phyloP scores from a whole-genome alignment of 2,888 invertebrate species.

The Cataglyphis livida region DNA sequence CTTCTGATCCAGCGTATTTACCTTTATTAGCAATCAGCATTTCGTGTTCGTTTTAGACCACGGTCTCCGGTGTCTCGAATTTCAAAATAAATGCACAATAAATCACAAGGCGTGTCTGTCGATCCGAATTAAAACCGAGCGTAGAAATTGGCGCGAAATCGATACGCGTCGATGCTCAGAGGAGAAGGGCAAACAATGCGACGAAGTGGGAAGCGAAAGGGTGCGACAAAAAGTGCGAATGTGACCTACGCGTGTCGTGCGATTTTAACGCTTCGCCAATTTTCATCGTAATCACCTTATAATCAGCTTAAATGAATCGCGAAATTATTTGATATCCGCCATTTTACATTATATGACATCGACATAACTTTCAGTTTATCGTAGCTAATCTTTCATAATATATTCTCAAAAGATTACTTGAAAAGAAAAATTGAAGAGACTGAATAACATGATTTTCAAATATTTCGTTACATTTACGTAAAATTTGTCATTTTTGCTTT shows the following conservation, averaged over 20 bases:
- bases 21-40: slow-evolving; percentile 57
- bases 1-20: slow-evolving; percentile 29
- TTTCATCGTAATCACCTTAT: slow-evolving; percentile 45
- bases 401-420: neutral
- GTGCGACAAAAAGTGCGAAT: slow-evolving; percentile 39
- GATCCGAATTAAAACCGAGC: slow-evolving; percentile 73
- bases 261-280: slow-evolving; percentile 62
- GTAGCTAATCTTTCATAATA: neutral
- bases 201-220: neutral
- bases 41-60: slow-evolving; percentile 51
- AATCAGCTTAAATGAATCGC: slow-evolving; percentile 22
- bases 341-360: neutral
- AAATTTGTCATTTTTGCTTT: neutral
- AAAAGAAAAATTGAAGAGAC: neutral
- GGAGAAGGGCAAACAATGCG: slow-evolving; percentile 46
- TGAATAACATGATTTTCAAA: neutral
- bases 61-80: slow-evolving; percentile 69
- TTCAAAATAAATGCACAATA: slow-evolving; percentile 79
- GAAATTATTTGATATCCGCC: neutral
- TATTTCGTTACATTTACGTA: neutral
- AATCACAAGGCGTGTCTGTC: slow-evolving; percentile 74
- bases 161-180: slow-evolving; percentile 70
- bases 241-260: slow-evolving; percentile 61
- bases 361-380: neutral
- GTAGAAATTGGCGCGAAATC: slow-evolving; percentile 74